Evolutionary conservation across 2,888 invertebrate species (phyloP), one percentile per base, ranked within the genome.

Genomic region (Clusia tigrina): DNA sequence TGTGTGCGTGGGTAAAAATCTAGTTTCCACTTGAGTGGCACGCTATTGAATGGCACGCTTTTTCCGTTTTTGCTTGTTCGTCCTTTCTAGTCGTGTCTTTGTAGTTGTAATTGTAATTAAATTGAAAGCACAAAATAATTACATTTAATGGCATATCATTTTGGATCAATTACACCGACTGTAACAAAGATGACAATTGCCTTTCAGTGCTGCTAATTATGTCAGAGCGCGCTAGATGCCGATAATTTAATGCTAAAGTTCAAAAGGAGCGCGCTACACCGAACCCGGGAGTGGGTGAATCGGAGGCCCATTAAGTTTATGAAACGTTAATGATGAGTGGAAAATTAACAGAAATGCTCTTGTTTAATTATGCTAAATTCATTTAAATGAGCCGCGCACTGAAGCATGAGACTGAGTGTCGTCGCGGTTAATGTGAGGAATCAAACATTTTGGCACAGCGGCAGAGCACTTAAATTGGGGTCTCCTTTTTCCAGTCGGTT

Each of bases 71-170:
- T 54, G 48, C 22, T 54, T n/a, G n/a, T n/a, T n/a, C n/a, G n/a
- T n/a, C n/a, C n/a, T n/a, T n/a, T n/a, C n/a, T n/a, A n/a, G n/a
- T n/a, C n/a, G n/a, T n/a, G n/a, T n/a, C n/a, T n/a, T n/a, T n/a
- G n/a, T 18, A 23, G 26, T 57, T 46, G 32, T 22, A 24, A 9
- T 48, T 57, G 53, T 58, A 65, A 60, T 63, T 66, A 55, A 58
- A 60, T 59, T 57, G 59, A 53, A 58, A 62, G 54, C 57, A 59
- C 37, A 56, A 63, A 58, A 60, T 62, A 65, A 67, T 67, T 60
- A 64, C 57, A 62, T 64, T 62, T 60, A 66, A 67, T 68, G 60
- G 63, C 56, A 67, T 66, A 67, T 66, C 59, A 58, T 58, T 68
- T 60, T 54, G 61, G 65, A 67, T 69, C 69, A 68, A 68, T 69